phyloP scores from a whole-genome alignment of 2,888 invertebrate genomes.

The Anoplius nigerrimus region DNA sequence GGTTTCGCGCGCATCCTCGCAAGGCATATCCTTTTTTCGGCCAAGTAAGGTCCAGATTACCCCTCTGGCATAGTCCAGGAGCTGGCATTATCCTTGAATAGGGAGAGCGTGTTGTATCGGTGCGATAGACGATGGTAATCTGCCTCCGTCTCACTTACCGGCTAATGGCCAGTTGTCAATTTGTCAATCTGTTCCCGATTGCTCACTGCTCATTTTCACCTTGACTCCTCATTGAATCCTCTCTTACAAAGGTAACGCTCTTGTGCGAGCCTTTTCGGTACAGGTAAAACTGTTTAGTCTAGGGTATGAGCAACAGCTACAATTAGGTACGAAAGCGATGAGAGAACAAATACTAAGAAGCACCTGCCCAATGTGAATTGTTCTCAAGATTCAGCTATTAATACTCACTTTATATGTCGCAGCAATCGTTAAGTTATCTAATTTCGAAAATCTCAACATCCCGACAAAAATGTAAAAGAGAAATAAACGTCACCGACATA shows the following conservation, averaged over 20 bases:
- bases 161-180: conserved; percentile 45
- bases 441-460: no score
- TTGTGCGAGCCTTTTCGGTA: no score
- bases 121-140: conserved; percentile 24
- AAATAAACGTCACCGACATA: no score
- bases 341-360: no score
- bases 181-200: conserved; percentile 19
- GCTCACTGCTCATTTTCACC: conserved; percentile 8
- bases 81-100: conserved; percentile 42
- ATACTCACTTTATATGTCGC: no score
- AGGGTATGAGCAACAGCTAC: no score
- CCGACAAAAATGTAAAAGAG: no score
- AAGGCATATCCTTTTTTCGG: conserved; percentile 16
- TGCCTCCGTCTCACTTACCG: conserved; percentile 19
- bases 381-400: no score
- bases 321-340: no score
- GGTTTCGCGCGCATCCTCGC: not conserved
- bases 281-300: no score
- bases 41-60: conserved; percentile 12
- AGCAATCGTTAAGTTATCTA: no score
- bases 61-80: conserved; percentile 28
- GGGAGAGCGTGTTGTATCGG: conserved; percentile 14
- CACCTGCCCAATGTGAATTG: no score
- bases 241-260: not conserved
- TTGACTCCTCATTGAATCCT: not conserved